These are phyloP conservation scores for Botia kubotai DNA, from an alignment of 2,797 vertebrate genomes.

Conservation along the genomic window DNA sequence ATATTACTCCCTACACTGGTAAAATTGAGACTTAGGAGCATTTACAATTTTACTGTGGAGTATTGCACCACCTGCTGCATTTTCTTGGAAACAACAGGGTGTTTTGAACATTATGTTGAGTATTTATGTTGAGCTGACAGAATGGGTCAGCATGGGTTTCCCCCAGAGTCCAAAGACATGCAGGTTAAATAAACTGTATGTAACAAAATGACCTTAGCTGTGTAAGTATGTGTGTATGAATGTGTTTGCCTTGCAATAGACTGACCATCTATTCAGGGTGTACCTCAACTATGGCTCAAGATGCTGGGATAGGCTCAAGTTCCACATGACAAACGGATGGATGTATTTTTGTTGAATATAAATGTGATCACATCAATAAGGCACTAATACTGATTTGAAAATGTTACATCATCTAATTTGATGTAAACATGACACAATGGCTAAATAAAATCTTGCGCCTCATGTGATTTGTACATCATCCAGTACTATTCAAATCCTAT, in stretches of 20 bases:
- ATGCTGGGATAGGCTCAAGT: too few relatives aligned
- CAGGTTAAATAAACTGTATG: too few relatives aligned
- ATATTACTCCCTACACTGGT: too few relatives aligned
- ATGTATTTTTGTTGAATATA: background rate
- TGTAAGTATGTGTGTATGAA: too few relatives aligned
- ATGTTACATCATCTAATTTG: background rate
- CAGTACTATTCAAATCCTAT: background rate
- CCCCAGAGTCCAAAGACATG: too few relatives aligned
- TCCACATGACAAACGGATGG: too few relatives aligned
- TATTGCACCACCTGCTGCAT: conserved; percentile 46
- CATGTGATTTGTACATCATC: background rate
- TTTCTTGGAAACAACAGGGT: background rate
- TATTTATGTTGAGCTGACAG: too few relatives aligned
- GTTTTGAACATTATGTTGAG: background rate
- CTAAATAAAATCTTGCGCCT: background rate
- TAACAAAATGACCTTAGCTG: too few relatives aligned
- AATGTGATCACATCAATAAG: conserved; percentile 5
- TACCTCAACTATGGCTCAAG: too few relatives aligned
- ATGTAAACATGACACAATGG: background rate
- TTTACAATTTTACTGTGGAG: conserved; percentile 14
- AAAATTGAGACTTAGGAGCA: background rate
- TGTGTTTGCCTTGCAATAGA: too few relatives aligned
- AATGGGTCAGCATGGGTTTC: too few relatives aligned
- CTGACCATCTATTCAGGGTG: too few relatives aligned
- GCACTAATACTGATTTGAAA: conserved; percentile 13